Evolutionary conservation across 2,888 invertebrate genomes (phyloP).

Genomic region (Lymantria dispar): DNA sequence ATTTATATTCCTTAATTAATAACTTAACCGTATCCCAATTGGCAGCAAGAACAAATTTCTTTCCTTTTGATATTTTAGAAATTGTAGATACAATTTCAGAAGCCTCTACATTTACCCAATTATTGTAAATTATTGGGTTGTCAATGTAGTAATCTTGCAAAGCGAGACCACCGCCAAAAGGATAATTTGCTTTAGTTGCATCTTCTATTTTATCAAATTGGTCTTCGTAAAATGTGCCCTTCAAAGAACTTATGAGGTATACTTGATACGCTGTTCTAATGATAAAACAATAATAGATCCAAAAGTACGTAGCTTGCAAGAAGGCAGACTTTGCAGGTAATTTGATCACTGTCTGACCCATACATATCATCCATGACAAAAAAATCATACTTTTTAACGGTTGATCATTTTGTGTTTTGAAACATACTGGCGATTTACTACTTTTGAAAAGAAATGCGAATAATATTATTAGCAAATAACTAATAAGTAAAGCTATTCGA

Average conservation of each 20-base stretch:
- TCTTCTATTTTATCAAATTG: conserved; percentile 55
- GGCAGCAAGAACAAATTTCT: conserved; percentile 57
- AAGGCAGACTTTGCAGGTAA: conserved; percentile 49
- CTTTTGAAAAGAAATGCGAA: conserved; percentile 43
- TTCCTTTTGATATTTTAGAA: conserved; percentile 45
- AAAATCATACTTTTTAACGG: conserved; percentile 43
- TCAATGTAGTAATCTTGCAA: conserved; percentile 60
- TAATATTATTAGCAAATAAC: conserved; percentile 46
- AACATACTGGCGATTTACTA: conserved; percentile 31
- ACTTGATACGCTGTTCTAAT: conserved; percentile 67
- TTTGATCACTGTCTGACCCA: conserved; percentile 53
- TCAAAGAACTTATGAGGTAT: conserved; percentile 57
- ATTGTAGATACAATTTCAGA: conserved; percentile 40
- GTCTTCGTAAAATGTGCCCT: conserved; percentile 49
- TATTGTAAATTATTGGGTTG: conserved; percentile 46
- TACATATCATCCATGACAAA: conserved; percentile 59
- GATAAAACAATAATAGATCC: conserved; percentile 65
- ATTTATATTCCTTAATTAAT: conserved; percentile 36
- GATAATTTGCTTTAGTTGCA: conserved; percentile 47
- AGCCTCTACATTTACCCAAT: conserved; percentile 48
- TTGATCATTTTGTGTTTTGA: conserved; percentile 14
- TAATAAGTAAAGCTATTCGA: conserved; percentile 43
- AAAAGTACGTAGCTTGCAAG: conserved; percentile 46
- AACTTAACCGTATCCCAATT: conserved; percentile 44
- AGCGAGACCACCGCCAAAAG: conserved; percentile 56